Base-by-base conservation (phyloP, 2,113 vertebrate species). In the Electrona antarctica region DNA sequence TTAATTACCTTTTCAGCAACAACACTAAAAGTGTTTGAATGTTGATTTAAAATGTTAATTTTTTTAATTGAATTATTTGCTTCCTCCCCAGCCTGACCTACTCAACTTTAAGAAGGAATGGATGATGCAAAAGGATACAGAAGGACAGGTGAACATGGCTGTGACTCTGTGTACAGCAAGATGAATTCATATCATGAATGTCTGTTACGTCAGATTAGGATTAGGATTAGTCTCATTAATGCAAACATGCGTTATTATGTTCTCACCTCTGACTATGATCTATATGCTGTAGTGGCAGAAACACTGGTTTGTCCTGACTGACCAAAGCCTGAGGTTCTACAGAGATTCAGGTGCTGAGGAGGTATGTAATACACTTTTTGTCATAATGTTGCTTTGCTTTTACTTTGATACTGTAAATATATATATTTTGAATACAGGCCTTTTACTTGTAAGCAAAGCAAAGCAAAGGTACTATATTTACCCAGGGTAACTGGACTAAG, bases 41-140 rank as follows among this genome's bases (percentile, higher is more conserved):
- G 33, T 33, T 46, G 47, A 7, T 28, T 50, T 7, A 21, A 60
- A 46, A 56, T 65, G n/a, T 13, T 67, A 28, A n/a, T 33, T 1
- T 59, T 60, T 49, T 61, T 48, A 41, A 41, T 41, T 3, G 3
- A 41, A 41, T 41, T 41, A 3, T 51, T 59, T 46, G 59, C 3
- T 65, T 71, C 58, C 50, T 69, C 13, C 67, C n/a, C 56, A 91
- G 90, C 83, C 86, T 46, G 86, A 89, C 54, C 67, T 90, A 4
- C 59, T 89, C 57, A 82, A 86, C 76, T 88, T 90, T 73, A 90
- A 86, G 69, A 91, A 89, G 62, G 90, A 87, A 47, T 91, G 90
- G 89, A 77, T 90, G 84, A 85, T 83, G 11, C 84, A 58, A 68
- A 62, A 87, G 66, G 79, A 79, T 70, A 80, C 82, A 66, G 70